A percentile compares a stretch with the other conserved stretches of the same genome.
Evolutionary conservation across 1,140 invertebrate species (phyloP).

Genomic region (Tribolium castaneum): DNA sequence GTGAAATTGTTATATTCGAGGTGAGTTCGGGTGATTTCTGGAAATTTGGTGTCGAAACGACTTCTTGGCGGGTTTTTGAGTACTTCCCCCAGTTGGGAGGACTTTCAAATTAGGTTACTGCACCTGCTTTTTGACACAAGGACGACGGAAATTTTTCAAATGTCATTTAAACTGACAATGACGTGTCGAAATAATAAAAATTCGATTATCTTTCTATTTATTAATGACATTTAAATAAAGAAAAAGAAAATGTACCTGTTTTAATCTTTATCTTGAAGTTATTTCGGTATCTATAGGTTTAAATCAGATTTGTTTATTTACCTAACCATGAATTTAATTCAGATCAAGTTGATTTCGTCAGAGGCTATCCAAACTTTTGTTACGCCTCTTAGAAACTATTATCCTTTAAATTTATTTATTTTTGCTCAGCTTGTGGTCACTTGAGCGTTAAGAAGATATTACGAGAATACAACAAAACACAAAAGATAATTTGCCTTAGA

Average conservation of each 20-base stretch:
- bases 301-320: constrained; percentile 26
- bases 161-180: neutral
- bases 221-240: neutral
- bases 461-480: neutral
- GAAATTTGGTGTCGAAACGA: neutral
- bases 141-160: neutral
- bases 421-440: neutral
- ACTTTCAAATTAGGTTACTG: constrained; percentile 3
- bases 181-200: neutral
- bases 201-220: neutral
- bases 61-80: neutral
- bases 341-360: constrained; percentile 6
- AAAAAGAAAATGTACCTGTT: neutral
- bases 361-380: neutral
- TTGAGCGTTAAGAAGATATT: neutral
- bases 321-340: constrained; percentile 30
- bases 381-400: neutral
- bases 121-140: neutral
- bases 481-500: neutral
- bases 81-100: neutral
- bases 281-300: neutral
- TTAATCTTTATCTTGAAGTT: neutral
- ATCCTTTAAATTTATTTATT: neutral
- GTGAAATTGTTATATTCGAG: neutral
- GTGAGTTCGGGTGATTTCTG: neutral